Base-by-base conservation (phyloP, 1,140 invertebrate genomes). In the Drepana arcuata region DNA sequence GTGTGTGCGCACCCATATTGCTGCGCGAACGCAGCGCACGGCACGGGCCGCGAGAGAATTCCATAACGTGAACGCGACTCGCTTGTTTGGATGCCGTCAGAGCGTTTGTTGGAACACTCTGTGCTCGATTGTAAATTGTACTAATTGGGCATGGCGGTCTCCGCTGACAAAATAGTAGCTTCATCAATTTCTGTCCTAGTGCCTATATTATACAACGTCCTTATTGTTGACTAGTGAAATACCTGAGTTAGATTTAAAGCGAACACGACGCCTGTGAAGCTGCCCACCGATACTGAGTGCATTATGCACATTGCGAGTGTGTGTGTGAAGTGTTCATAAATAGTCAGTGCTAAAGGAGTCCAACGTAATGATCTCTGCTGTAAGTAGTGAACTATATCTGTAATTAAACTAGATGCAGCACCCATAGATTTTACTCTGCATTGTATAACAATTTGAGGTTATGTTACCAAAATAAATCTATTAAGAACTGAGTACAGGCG, bases 71-170 rank as follows among this genome's bases (percentile, higher is more conserved):
- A 81, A 74, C 69, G 71, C 73, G 65, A 57, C 71, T 62, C 51
- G 54, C 53, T 70, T 68, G 71, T 72, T 74, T 64, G 61, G 60
- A 70, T 69, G 66, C 66, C 66, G 77, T 74, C 73, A 74, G 66
- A 65, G 64, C 69, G 66, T 70, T n/a, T 67, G 62, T 67, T 59
- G 54, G 66, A 70, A 64, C 57, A 63, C 61, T 64, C 56, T 64
- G 66, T 65, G 41, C 41, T 39, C 53, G 57, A 65, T 75, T 73
- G 63, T 78, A 73, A 78, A 78, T 78, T 77, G 62, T 78, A 64
- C 70, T 81, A 81, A 81, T 81, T 81, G 66, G 67, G 58, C 49
- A 79, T 71, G 75, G 68, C 70, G 70, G 73, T 63, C 70, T 62
- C 37, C 40, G 53, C 50, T 66, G 43, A 55, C 60, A 68, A 64